Base-by-base conservation (phyloP, 2,113 vertebrate species). In the Nothobranchius kuhntae region DNA sequence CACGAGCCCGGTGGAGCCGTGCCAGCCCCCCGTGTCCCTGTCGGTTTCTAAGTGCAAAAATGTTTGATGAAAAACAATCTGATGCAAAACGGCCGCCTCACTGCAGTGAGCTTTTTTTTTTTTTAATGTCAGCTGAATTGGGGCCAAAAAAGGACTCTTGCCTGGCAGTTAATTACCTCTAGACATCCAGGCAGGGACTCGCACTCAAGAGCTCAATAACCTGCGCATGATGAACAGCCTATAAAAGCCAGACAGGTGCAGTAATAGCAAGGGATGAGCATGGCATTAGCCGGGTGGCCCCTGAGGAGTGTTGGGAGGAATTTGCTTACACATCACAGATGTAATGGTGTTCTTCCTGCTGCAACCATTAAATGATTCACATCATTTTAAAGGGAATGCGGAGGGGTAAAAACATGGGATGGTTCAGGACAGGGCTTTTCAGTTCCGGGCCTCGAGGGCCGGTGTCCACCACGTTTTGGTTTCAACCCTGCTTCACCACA, bases 101-200 rank as follows among this genome's bases (percentile, higher is more conserved):
- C 65, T 56, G 71, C 77, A 66, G 36, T 63, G 62, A 70, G 67
- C 73, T 70, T 82, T 80, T 76, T 80, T 78, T 78, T 59, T 30
- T 30, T 30, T 21, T 21, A 30, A 90, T 90, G 82, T 88, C 44
- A 74, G 79, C 81, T 90, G 89, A 93, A 90, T 77, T 78, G 12
- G 82, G 73, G 89, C 89, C 90, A 91, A 89, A 91, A 63, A 89
- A 85, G 71, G 82, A 89, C 78, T 91, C 84, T 90, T 85, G 81
- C 81, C 89, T 69, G 68, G 56, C 77, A 92, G 89, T 92, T 94
- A 92, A 93, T 94, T 93, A 92, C 92, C 90, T 89, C 85, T 86
- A 87, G 90, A 90, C 89, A 90, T 91, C 68, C 68, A 87, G 83
- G 89, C 87, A 82, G 81, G 70, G 86, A 86, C 78, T 87, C 52